phyloP scores from a whole-genome alignment of 2,113 vertebrate genomes.

The Buteo buteo region DNA sequence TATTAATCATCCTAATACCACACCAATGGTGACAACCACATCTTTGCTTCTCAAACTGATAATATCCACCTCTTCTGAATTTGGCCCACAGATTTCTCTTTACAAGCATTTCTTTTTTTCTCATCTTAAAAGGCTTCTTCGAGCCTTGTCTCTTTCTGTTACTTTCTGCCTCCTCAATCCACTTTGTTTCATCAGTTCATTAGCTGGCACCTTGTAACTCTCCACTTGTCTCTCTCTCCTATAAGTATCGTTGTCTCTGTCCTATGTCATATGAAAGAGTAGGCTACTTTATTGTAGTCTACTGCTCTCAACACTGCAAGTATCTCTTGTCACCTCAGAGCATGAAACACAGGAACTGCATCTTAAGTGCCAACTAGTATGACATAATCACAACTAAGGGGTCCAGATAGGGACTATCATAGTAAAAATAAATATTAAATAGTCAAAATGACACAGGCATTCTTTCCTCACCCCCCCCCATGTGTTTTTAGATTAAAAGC shows the following conservation, averaged over 20 bases:
- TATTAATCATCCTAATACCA: background rate
- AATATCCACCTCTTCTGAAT: background rate
- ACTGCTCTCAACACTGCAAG: background rate
- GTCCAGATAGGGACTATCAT: background rate
- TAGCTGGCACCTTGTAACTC: background rate
- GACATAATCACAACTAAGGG: background rate
- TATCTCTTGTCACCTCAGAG: background rate
- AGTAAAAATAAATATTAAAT: background rate
- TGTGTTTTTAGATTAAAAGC: background rate
- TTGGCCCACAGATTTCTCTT: background rate
- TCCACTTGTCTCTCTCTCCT: background rate
- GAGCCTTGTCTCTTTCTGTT: background rate
- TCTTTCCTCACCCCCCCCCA: background rate
- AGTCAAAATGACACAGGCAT: background rate
- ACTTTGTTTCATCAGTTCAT: background rate
- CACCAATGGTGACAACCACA: background rate
- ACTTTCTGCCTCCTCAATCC: background rate
- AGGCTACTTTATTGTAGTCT: background rate
- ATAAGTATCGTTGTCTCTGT: background rate
- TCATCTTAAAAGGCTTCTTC: background rate
- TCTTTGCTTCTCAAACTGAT: background rate
- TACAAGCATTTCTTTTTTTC: background rate
- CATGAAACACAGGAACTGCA: background rate
- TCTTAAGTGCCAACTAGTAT: background rate
- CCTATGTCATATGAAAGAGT: background rate